A percentile compares a stretch with the other conserved stretches of the same genome.
These are phyloP conservation scores for human DNA, from an alignment of 2,113 vertebrate genomes.

Conservation along the genomic window DNA sequence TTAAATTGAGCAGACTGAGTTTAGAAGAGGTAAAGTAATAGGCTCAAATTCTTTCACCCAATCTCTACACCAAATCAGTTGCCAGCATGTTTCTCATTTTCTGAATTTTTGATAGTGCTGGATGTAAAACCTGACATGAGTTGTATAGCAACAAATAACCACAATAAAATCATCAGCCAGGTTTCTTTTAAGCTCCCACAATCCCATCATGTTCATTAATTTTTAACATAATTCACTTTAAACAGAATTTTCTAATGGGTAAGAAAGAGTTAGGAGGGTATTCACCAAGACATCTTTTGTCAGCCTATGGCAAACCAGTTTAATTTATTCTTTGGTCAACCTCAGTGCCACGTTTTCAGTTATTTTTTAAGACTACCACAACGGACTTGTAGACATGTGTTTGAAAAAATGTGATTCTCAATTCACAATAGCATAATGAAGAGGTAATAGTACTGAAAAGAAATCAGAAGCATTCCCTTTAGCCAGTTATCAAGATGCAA, in stretches of 20 bases:
- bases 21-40: background rate
- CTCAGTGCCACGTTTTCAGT: background rate
- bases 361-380: slow-evolving; percentile 27
- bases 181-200: background rate
- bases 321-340: background rate
- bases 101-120: background rate
- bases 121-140: background rate
- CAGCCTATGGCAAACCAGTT: background rate
- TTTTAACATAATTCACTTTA: background rate
- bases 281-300: background rate
- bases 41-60: background rate
- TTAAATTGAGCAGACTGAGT: background rate
- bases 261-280: background rate
- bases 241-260: background rate
- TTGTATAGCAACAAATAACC: background rate
- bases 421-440: slow-evolving; percentile 42
- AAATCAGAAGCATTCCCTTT: slow-evolving; percentile 30
- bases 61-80: background rate
- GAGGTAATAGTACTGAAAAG: background rate
- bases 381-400: background rate
- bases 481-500: background rate
- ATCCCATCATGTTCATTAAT: background rate
- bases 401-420: slow-evolving; percentile 10
- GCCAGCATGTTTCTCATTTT: background rate
- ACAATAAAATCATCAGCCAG: background rate